phyloP scores from a whole-genome alignment of 2,888 invertebrate genomes.

The Seira ritae region DNA sequence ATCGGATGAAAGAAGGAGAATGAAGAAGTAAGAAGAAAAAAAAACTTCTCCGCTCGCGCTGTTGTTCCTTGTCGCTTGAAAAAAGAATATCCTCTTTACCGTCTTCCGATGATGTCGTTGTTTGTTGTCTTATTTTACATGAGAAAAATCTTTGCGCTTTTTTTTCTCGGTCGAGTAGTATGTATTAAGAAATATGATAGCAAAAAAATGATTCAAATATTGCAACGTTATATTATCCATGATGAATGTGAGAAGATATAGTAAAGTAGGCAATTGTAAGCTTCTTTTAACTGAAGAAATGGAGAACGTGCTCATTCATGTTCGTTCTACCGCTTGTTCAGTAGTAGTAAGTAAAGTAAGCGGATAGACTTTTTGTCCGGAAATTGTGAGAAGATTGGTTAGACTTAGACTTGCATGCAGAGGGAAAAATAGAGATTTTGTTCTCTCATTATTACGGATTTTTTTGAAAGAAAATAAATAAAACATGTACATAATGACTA shows the following conservation, averaged over 20 bases:
- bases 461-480: not conserved
- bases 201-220: not conserved
- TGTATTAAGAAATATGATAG: not conserved
- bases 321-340: not conserved
- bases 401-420: not conserved
- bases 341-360: no score
- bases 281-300: no score
- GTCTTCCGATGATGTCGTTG: slow-evolving; percentile 7
- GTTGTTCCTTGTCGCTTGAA: not conserved
- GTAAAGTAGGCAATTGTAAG: no score
- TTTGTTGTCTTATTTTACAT: not conserved
- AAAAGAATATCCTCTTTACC: slow-evolving; percentile 22
- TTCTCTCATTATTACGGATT: not conserved
- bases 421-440: not conserved
- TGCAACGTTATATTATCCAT: not conserved
- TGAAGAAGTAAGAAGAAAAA: not conserved
- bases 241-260: not conserved
- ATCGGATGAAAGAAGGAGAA: slow-evolving; percentile 22
- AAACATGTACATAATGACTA: not conserved
- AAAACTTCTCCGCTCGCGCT: not conserved
- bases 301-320: not conserved
- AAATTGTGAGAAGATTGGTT: not conserved
- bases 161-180: no score
- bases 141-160: not conserved
- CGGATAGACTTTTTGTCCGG: no score